Evolutionary conservation across 2,797 vertebrate species (phyloP).

Genomic region (Uromys caudimaculatus): DNA sequence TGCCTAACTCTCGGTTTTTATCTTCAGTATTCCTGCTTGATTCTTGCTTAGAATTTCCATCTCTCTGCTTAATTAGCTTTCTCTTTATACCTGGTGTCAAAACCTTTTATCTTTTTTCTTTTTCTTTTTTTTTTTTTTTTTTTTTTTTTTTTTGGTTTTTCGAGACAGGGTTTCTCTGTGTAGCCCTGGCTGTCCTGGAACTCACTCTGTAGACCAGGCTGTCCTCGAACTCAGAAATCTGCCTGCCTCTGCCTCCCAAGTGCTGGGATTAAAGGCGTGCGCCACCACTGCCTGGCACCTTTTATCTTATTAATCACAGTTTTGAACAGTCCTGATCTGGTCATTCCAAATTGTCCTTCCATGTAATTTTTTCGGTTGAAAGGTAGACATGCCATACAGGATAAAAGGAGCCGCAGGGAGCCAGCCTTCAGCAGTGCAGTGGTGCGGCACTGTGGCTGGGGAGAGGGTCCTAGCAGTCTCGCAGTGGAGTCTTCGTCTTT

Average conservation of each 20-base stretch:
- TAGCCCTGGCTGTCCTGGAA: no score
- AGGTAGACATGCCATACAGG: not conserved
- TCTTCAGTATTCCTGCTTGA: not conserved
- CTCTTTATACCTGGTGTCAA: not conserved
- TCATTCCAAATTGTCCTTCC: not conserved
- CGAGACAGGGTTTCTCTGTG: no score
- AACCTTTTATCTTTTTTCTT: not conserved
- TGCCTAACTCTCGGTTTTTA: not conserved
- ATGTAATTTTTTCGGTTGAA: not conserved
- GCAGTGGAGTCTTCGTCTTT: not conserved
- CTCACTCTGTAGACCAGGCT: no score
- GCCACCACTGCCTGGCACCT: no score
- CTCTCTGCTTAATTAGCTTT: not conserved
- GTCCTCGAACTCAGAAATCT: no score
- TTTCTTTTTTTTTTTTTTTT: no score
- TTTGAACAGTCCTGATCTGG: not conserved
- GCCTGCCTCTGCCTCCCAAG: no score
- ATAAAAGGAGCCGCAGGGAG: not conserved
- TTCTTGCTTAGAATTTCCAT: not conserved
- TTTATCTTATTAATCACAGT: not conserved
- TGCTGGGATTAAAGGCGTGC: no score
- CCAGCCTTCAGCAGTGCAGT: not conserved
- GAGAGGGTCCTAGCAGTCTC: not conserved
- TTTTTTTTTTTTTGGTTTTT: no score
- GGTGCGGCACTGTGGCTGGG: accelerated